Evolutionary conservation across 1,140 invertebrate genomes (phyloP).

Genomic region (Trypoxylus dichotomus): DNA sequence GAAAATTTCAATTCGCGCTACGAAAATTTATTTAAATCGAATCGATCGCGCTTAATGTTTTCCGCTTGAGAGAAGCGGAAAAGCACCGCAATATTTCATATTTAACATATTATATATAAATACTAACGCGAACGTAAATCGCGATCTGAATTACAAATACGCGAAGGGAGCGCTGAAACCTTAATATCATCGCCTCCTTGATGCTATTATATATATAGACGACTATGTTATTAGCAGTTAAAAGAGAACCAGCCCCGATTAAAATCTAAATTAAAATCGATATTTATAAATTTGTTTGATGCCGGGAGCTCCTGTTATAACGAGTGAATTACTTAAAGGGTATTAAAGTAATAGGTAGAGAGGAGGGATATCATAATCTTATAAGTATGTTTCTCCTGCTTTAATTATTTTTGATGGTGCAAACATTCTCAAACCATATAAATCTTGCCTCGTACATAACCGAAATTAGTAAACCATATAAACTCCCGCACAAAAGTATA

Average conservation of each 20-base stretch:
- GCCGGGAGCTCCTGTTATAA: background rate
- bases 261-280: slow-evolving; percentile 8
- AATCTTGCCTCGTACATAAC: no score
- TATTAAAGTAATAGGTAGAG: no score
- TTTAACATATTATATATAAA: background rate
- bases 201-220: background rate
- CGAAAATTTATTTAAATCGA: background rate
- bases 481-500: no score
- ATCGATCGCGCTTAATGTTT: background rate
- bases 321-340: no score
- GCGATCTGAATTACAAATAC: background rate
- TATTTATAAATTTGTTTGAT: slow-evolving; percentile 4
- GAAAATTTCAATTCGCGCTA: background rate
- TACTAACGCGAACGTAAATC: background rate
- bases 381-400: no score
- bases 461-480: no score
- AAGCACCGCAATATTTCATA: background rate
- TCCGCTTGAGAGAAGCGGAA: background rate
- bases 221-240: background rate
- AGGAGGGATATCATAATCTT: background rate
- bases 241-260: background rate
- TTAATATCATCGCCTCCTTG: background rate
- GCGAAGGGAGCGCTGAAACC: background rate
- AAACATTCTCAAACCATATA: no score
- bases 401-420: no score